These are phyloP conservation scores for Microctenopoma lineatum DNA, from an alignment of 2,797 vertebrate genomes.

Conservation along the genomic window DNA sequence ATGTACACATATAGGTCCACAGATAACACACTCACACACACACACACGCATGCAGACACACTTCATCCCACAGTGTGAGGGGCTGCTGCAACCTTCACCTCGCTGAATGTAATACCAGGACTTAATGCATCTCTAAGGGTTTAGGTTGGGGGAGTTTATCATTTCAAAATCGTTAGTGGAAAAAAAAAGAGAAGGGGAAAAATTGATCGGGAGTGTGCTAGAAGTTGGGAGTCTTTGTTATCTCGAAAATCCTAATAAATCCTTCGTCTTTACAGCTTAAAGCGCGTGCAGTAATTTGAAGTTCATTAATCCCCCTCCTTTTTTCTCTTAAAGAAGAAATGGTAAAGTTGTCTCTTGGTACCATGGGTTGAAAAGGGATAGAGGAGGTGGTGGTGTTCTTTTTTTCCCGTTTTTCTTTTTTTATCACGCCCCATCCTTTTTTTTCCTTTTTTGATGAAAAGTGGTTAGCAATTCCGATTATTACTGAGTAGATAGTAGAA, in stretches of 20 bases:
- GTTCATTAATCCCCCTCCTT: slow-evolving; percentile 95
- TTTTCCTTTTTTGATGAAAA: slow-evolving; percentile 82
- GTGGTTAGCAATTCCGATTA: slow-evolving; percentile 98
- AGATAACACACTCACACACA: slow-evolving; percentile 54
- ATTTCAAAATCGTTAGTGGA: slow-evolving; percentile 96
- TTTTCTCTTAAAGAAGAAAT: slow-evolving; percentile 93
- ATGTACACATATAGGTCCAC: slow-evolving; percentile 58
- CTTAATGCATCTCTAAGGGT: slow-evolving; percentile 89
- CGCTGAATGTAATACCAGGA: slow-evolving; percentile 87
- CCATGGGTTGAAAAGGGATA: slow-evolving; percentile 87
- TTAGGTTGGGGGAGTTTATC: slow-evolving; percentile 90
- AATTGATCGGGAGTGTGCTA: slow-evolving; percentile 98
- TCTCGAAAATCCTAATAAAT: slow-evolving; percentile 99
- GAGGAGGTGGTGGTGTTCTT: slow-evolving; percentile 84
- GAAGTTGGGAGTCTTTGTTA: slow-evolving; percentile 98
- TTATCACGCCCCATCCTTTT: slow-evolving; percentile 76
- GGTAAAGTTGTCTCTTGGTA: slow-evolving; percentile 93
- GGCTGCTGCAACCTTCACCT: slow-evolving; percentile 89
- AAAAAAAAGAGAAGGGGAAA: slow-evolving; percentile 84
- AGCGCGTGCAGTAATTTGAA: slow-evolving; percentile 96
- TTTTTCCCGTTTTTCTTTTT: slow-evolving; percentile 58
- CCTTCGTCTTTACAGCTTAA: slow-evolving; percentile 99
- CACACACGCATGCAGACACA: slow-evolving; percentile 49
- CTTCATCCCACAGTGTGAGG: slow-evolving; percentile 80
- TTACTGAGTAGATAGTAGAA: slow-evolving; percentile 89